These are phyloP conservation scores for Cylloceria caligata DNA, from an alignment of 2,888 invertebrate genomes.

Conservation along the genomic window DNA sequence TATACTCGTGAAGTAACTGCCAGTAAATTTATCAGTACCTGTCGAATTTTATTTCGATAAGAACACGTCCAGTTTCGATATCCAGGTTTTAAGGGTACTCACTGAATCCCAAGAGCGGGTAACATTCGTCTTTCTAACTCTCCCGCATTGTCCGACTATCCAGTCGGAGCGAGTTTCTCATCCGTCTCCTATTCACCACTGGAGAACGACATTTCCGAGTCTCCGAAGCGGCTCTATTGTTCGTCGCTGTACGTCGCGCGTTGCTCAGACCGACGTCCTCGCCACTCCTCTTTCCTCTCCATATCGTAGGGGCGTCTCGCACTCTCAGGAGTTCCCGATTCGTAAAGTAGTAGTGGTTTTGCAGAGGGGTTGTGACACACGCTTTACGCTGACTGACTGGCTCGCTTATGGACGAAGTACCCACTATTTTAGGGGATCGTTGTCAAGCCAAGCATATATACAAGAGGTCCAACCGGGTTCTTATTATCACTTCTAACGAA, in stretches of 20 bases:
- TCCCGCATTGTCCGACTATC: slow-evolving; percentile 78
- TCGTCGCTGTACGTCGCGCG: slow-evolving; percentile 66
- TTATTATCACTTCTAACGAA: slow-evolving; percentile 51
- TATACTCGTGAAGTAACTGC: not conserved
- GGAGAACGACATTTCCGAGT: slow-evolving; percentile 82
- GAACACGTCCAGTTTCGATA: slow-evolving; percentile 36
- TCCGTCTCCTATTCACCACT: slow-evolving; percentile 82
- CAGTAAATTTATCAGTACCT: slow-evolving; percentile 22
- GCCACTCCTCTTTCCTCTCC: slow-evolving; percentile 49
- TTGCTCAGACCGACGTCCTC: slow-evolving; percentile 51
- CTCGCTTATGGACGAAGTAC: slow-evolving; percentile 29
- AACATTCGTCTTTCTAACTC: slow-evolving; percentile 79
- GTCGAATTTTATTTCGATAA: slow-evolving; percentile 40
- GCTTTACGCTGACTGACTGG: slow-evolving; percentile 31
- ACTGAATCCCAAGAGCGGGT: slow-evolving; percentile 62
- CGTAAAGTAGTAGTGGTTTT: slow-evolving; percentile 42
- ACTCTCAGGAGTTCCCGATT: slow-evolving; percentile 53
- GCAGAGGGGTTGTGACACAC: slow-evolving; percentile 6
- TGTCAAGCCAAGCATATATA: slow-evolving; percentile 9
- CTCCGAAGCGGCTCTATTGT: slow-evolving; percentile 79
- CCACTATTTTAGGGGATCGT: slow-evolving; percentile 38
- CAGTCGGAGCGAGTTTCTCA: slow-evolving; percentile 80
- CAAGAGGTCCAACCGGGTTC: not conserved
- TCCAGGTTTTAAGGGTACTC: slow-evolving; percentile 31
- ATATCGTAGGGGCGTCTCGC: slow-evolving; percentile 29